Evolutionary conservation across 1,140 invertebrate genomes (phyloP), one percentile per base, ranked within the genome.

Genomic region (Coelopa frigida): DNA sequence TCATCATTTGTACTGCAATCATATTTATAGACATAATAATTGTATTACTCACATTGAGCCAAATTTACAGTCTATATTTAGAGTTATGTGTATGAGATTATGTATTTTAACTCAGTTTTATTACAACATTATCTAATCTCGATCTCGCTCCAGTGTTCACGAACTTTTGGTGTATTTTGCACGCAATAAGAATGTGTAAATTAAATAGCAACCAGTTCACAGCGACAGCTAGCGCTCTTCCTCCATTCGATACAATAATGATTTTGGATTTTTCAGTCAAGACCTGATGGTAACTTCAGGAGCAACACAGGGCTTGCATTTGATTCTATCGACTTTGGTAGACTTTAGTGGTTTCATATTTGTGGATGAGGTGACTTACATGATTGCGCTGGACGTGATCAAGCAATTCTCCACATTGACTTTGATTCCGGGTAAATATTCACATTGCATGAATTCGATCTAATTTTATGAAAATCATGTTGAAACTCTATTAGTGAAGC

Each of bases 361-460:
- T 57, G 74, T 83, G 7, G 82, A 84, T 54, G 78, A 84, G 62
- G 78, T 75, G 22, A 80, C 80, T 11, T 84, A 84, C 51, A 83
- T 82, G 72, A 73, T 79, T 51, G 81, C 78, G 6, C 54, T 81
- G 8, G 72, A 77, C 32, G 61, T 70, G 5, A 75, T 84, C 48
- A 70, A 68, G 44, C 68, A 78, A 33, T 79, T 79, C 51, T 72
- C 76, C 20, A 62, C 73, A 5, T 70, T 79, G 41, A 74, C 71
- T 52, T 70, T 83, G 24, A 61, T 81, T 26, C 65, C 78, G 58
- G 66, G 73, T 74, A 38, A 24, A 17, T 53, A 20, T 29, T 36
- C 26, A 31, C 12, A 44, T 48, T n/a, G 20, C 43, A n/a, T 14
- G 18, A 20, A 23, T 10, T 17, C 37, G 24, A 3, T 7, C 7